Conservation (phyloP, 2,888 invertebrate genomes). For the Polymixis flavicincta region DNA sequence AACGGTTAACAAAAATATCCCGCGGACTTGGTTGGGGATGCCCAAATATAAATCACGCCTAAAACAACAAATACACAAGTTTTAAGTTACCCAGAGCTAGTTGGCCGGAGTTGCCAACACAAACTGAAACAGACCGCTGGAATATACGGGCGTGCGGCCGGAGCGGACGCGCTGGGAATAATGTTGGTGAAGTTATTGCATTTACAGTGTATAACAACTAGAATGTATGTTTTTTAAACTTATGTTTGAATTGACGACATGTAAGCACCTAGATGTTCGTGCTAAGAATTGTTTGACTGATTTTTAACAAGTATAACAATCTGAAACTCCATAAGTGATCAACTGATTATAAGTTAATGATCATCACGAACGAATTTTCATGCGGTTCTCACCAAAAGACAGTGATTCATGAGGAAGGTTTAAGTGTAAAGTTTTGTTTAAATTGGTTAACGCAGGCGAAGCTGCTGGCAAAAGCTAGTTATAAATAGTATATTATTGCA, state of each 20-base stretch:
- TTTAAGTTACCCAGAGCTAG: slow-evolving; percentile 64
- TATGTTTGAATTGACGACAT: background rate
- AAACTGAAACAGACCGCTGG: slow-evolving; percentile 50
- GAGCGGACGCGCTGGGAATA: slow-evolving; percentile 30
- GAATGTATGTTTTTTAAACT: background rate
- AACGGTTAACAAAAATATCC: slow-evolving; percentile 64
- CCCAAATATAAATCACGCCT: slow-evolving; percentile 68
- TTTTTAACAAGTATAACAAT: background rate
- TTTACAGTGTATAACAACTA: background rate
- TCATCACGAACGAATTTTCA: no score
- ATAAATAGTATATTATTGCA: background rate
- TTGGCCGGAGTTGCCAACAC: slow-evolving; percentile 60
- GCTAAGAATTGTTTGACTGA: background rate
- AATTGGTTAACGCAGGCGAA: no score
- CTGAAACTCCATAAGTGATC: background rate
- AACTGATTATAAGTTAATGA: background rate
- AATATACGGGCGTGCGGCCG: slow-evolving; percentile 33
- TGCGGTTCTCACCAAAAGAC: no score
- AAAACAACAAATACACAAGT: slow-evolving; percentile 69
- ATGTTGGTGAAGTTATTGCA: slow-evolving; percentile 6
- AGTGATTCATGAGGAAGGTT: no score
- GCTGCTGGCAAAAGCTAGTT: background rate
- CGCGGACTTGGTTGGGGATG: slow-evolving; percentile 46
- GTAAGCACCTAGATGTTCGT: background rate
- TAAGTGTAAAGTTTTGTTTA: no score